Conservation (phyloP, 2,888 invertebrate genomes). For the Endotricha flammealis region DNA sequence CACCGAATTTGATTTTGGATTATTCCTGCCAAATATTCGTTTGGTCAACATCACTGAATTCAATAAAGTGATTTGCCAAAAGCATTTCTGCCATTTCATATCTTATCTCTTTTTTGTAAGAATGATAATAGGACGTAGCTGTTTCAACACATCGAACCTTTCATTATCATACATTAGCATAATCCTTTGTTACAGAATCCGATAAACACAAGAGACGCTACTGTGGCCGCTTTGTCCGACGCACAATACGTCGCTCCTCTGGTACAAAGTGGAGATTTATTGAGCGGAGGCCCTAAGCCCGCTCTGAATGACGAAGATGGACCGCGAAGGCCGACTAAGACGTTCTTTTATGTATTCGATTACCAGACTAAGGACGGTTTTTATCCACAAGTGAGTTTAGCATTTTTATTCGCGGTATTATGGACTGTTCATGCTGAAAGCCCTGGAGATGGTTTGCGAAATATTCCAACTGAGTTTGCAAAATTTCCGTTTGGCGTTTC, state of each 20-base stretch:
- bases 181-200: conserved; percentile 81
- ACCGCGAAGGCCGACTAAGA: conserved; percentile 81
- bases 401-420: not conserved
- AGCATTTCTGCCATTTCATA: conserved; percentile 12
- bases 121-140: conserved; percentile 7
- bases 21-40: conserved; percentile 22
- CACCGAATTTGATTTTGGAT: conserved; percentile 24
- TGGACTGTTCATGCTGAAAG: not conserved
- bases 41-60: conserved; percentile 18
- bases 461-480: not conserved
- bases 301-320: conserved; percentile 72
- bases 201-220: conserved; percentile 91
- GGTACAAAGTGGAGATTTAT: conserved; percentile 89
- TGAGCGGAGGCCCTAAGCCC: conserved; percentile 83
- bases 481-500: not conserved
- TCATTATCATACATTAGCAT: conserved; percentile 18
- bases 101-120: conserved; percentile 8
- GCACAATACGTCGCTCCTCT: conserved; percentile 96
- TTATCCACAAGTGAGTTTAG: conserved; percentile 85
- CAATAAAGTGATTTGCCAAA: conserved; percentile 13
- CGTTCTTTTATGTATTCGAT: conserved; percentile 94
- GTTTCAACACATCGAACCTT: not conserved
- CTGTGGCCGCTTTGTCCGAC: conserved; percentile 94
- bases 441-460: not conserved
- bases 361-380: conserved; percentile 94